Base-by-base conservation (phyloP, 2,797 vertebrate species). In the Sebastes trivittatus region DNA sequence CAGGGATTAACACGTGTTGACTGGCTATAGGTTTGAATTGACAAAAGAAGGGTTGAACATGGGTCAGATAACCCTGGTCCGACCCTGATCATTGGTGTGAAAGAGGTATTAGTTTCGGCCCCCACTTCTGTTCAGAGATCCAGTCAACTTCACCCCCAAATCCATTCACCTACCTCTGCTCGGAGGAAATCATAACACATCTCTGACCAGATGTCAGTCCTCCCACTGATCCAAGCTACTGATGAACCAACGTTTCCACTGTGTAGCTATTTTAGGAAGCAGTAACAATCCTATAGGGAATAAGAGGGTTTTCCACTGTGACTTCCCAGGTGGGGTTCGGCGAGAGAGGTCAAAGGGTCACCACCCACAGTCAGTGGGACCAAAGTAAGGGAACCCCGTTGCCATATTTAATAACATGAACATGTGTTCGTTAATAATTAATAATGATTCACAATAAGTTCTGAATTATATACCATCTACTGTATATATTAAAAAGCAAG, bases 201-300 rank as follows among this genome's bases (percentile, higher is more conserved):
- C 66, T 78, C 62, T 56, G n/a, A 77, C 71, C 90, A 94, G 89
- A 94, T 88, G 83, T 83, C 77, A 65, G 42, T 30, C 67, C 42
- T 36, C 70, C 80, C 80, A 38, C 68, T 72, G 67, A 79, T 79
- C 60, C 46, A 64, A 73, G 69, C 59, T 72, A 18, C 67, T 5
- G 61, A 84, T 77, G 67, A 62, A 30, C 75, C 49, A 81, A 72
- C 77, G 30, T 87, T 92, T 89, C 86, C 91, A 91, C 77, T 56
- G 72, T 87, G 75, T 8, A 23, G 85, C 88, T 93, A 93, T 94
- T 94, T 93, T 78, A 67, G 83, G 92, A 89, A 92, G 67, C 73
- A 71, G 27, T 67, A 80, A 82, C 29, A 66, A 72, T 81, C 77
- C 90, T 20, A n/a, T 23, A 18, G 87, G 87, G 90, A 80, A 80